phyloP scores from a whole-genome alignment of 2,797 vertebrate species.

The Mareca strepera region DNA sequence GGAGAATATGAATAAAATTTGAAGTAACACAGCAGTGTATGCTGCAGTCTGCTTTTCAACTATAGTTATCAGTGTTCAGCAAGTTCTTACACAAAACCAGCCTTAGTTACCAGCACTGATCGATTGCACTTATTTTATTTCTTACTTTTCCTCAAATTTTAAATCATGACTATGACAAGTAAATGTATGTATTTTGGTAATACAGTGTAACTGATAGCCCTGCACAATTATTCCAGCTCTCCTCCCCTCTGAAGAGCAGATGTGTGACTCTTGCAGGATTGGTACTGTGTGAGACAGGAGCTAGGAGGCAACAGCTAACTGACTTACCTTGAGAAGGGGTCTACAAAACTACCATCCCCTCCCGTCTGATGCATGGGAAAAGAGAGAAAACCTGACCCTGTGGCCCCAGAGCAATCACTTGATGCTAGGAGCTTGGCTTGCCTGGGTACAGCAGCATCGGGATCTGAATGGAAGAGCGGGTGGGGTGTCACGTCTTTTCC shows the following conservation, averaged over 20 bases:
- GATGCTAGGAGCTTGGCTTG: slow-evolving; percentile 76
- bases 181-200: not conserved
- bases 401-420: slow-evolving; percentile 67
- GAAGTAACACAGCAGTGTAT: not conserved
- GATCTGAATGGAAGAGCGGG: slow-evolving; percentile 81
- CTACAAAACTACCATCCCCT: slow-evolving; percentile 73
- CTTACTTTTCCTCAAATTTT: not conserved
- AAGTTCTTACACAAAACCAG: not conserved
- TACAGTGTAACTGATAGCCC: not conserved
- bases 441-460: slow-evolving; percentile 48
- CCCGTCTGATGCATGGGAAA: slow-evolving; percentile 70
- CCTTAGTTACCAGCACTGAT: not conserved
- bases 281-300: not conserved
- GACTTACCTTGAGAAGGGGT: slow-evolving; percentile 80
- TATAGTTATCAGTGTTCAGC: not conserved
- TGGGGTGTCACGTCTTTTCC: slow-evolving; percentile 87
- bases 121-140: not conserved
- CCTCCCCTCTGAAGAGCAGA: not conserved
- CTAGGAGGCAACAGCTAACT: not conserved
- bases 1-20: not conserved
- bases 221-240: not conserved
- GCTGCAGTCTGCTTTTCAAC: not conserved
- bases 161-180: not conserved
- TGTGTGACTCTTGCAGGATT: not conserved
- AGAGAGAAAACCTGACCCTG: slow-evolving; percentile 64